Evolutionary conservation across 2,888 invertebrate species (phyloP), one percentile per base, ranked within the genome.

Genomic region (Drosophila conformis): DNA sequence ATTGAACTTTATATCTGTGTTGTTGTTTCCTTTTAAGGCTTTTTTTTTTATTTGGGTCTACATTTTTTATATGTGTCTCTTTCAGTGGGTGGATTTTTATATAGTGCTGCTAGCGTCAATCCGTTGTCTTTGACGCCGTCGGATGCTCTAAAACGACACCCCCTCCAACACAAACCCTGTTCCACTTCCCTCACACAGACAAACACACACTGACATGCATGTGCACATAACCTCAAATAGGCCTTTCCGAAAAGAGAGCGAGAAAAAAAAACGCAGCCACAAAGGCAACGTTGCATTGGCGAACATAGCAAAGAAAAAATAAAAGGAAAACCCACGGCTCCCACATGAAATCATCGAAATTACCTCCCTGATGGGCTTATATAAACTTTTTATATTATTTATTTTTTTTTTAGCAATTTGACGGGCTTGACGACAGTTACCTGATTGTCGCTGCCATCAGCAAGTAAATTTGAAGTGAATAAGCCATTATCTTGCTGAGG

Each of bases 261-360:
- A 40, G 40, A 60, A 52, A 38, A 63, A 73, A 54, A 69, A 82
- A 74, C 73, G 74, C 80, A 74, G 78, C 81, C 83, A 75, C 89
- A 88, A 83, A 86, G 75, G 73, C 83, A 78, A 83, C 88, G 85
- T 80, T 83, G 88, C 83, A 88, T 70, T 76, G 25, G 81, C 59
- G 76, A 21, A 64, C 73, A 78, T 40, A 49, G 62, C 68, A 36
- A 48, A 21, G 35, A 18, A 40, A n/a, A n/a, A 15, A 15, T 2
- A 13, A 13, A 15, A 18, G 13, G 33, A 38, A 58, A 56, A 33
- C 21, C 38, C 52, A 46, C 18, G 11, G 31, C 27, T 25, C 48
- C 46, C 68, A 73, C 42, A 59, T 27, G 60, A 40, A 63, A 73
- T 79, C 62, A 75, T 79, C 65, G 72, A 76, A 79, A 78, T 78